Conservation (phyloP, 2,113 vertebrate species). For the Xerus inauris region DNA sequence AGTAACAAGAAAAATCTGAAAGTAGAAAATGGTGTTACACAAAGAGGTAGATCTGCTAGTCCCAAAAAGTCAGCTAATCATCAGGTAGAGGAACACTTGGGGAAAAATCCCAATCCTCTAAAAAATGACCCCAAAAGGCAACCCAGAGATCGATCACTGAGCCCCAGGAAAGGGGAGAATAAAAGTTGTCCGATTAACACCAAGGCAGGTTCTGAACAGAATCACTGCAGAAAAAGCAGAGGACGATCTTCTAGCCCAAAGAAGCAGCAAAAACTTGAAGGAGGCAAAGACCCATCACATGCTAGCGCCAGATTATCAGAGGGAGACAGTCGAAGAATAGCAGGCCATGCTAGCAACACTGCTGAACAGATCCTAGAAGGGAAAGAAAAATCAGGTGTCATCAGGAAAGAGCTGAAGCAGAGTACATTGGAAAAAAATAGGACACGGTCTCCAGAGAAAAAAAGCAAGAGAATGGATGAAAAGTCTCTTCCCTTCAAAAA, state of each 20-base stretch:
- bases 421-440: conserved; percentile 53
- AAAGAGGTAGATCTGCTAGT: conserved; percentile 85
- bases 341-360: accelerated
- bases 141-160: conserved; percentile 73
- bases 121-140: conserved; percentile 81
- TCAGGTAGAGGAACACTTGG: conserved; percentile 67
- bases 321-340: background rate
- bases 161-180: conserved; percentile 78
- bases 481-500: conserved; percentile 54
- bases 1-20: conserved; percentile 66
- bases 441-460: conserved; percentile 70
- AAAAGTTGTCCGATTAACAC: conserved; percentile 58
- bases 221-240: conserved; percentile 28
- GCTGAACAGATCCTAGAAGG: conserved; percentile 81
- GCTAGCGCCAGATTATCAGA: conserved; percentile 46
- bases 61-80: conserved; percentile 81
- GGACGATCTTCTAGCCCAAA: conserved; percentile 88
- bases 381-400: conserved; percentile 64
- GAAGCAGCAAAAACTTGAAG: conserved; percentile 82
- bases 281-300: background rate
- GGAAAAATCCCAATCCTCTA: conserved; percentile 81
- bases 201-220: conserved; percentile 63
- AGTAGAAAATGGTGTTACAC: conserved; percentile 71
- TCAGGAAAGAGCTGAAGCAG: conserved; percentile 65
- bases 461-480: background rate